Evolutionary conservation across 1,140 invertebrate species (phyloP).

Genomic region (Olivierus martensii): DNA sequence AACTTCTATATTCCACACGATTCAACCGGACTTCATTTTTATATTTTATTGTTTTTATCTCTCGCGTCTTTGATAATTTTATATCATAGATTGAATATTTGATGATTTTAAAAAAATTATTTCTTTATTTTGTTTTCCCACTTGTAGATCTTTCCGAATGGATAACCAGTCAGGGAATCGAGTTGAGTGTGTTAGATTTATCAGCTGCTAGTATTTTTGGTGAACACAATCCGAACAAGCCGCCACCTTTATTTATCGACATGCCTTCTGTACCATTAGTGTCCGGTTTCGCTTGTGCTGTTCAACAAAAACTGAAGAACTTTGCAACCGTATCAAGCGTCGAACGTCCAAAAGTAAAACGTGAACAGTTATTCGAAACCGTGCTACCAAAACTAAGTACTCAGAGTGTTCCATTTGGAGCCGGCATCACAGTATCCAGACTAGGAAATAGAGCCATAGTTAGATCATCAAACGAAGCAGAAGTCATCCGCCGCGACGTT

Average conservation of each 20-base stretch:
- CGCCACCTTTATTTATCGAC: conserved; percentile 12
- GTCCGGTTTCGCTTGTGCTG: conserved; percentile 16
- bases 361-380: conserved; percentile 18
- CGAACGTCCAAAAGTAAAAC: conserved; percentile 18
- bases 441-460: conserved; percentile 56
- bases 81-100: no score
- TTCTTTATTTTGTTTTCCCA: neutral
- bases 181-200: conserved; percentile 17
- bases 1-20: no score
- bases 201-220: conserved; percentile 10
- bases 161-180: conserved; percentile 21
- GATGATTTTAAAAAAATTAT: no score
- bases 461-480: conserved; percentile 27
- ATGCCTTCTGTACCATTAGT: conserved; percentile 19
- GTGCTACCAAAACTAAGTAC: conserved; percentile 19
- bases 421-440: conserved; percentile 73
- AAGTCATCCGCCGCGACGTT: conserved; percentile 72
- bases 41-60: no score
- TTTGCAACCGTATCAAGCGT: conserved; percentile 17
- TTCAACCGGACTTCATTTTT: no score
- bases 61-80: no score
- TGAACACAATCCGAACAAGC: neutral
- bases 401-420: conserved; percentile 26
- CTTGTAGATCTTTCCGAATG: conserved; percentile 17
- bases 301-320: conserved; percentile 16